Evolutionary conservation across 1,140 invertebrate species (phyloP).

Genomic region (Bombus confusus): DNA sequence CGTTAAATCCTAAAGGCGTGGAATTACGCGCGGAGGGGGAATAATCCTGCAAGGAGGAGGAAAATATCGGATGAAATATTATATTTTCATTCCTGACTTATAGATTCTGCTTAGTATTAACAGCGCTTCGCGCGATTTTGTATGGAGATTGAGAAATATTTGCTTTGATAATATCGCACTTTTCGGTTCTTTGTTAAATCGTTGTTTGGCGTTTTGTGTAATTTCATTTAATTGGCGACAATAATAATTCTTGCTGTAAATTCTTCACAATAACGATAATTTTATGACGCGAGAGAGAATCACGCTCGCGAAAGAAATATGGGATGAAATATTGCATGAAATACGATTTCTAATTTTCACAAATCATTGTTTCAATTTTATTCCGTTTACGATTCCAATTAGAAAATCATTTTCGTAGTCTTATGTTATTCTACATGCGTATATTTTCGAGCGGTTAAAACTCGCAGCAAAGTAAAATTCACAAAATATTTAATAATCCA

Average conservation of each 20-base stretch:
- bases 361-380: neutral
- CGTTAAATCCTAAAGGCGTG: slow-evolving; percentile 16
- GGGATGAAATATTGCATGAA: too few species aligned
- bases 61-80: neutral
- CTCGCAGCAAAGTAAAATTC: neutral
- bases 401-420: too few species aligned
- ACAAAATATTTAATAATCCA: neutral
- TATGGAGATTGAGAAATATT: neutral
- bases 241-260: neutral
- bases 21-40: neutral
- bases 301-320: too few species aligned
- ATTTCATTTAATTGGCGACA: neutral
- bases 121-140: accelerated
- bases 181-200: neutral
- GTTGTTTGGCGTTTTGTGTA: neutral
- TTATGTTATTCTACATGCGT: neutral
- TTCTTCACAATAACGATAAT: too few species aligned
- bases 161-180: neutral
- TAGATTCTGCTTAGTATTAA: neutral
- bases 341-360: neutral
- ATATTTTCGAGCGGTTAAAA: neutral
- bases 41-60: neutral
- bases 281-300: too few species aligned
- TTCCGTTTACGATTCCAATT: too few species aligned
- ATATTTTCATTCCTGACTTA: neutral